Conservation (phyloP, 2,888 invertebrate genomes). For the Perithous albicinctus region DNA sequence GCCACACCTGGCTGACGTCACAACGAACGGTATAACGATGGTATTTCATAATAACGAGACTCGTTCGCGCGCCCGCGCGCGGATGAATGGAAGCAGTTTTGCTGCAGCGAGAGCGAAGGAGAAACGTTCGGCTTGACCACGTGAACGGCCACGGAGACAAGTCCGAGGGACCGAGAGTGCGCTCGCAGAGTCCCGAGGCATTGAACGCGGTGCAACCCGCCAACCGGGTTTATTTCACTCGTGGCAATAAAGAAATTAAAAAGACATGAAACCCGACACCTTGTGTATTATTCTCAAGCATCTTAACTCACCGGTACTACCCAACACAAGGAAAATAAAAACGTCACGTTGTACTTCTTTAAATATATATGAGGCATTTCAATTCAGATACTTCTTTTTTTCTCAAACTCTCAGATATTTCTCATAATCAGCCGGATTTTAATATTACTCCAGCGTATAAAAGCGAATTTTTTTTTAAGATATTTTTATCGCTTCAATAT, state of each 20-base stretch:
- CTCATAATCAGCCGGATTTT: too few species aligned
- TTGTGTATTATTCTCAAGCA: conserved; percentile 46
- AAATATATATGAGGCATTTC: too few species aligned
- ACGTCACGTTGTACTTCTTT: not conserved
- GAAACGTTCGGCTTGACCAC: conserved; percentile 44
- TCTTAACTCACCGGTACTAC: conserved; percentile 22
- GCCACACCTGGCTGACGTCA: conserved; percentile 71
- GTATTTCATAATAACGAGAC: conserved; percentile 68
- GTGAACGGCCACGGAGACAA: conserved; percentile 45
- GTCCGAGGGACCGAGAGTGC: conserved; percentile 46
- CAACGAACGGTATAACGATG: conserved; percentile 60
- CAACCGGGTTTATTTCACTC: conserved; percentile 62
- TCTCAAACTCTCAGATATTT: too few species aligned
- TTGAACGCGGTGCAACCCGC: conserved; percentile 39
- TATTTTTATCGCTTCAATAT: too few species aligned
- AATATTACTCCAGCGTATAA: too few species aligned
- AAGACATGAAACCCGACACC: conserved; percentile 64
- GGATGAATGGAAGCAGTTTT: conserved; percentile 61
- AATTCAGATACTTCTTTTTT: too few species aligned
- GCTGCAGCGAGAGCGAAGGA: conserved; percentile 38
- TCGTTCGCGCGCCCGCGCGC: conserved; percentile 47
- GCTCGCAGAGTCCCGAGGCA: conserved; percentile 28
- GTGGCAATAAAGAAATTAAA: conserved; percentile 65
- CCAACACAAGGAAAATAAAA: conserved; percentile 10
- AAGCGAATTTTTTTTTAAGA: too few species aligned